Base-by-base conservation (phyloP, 2,113 vertebrate genomes). In the Plecotus auritus region DNA sequence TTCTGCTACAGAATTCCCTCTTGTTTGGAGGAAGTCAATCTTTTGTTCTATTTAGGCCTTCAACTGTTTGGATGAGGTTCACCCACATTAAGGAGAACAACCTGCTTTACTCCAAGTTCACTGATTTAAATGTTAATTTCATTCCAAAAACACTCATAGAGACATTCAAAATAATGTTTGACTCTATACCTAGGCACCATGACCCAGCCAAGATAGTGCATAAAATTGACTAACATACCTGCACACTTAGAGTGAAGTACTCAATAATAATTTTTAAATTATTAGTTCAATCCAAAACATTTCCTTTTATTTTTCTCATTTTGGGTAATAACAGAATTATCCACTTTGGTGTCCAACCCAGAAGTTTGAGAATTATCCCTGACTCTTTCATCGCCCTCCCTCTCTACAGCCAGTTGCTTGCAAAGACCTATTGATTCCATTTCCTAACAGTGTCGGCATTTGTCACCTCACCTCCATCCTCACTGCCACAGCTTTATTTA, bases 401-500 rank as follows among this genome's bases (percentile, higher is more conserved):
- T 81, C 80, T 73, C n/a, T 17, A 47, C 0, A 78, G 42, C 54
- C 82, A 47, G 45, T 3, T 88, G 82, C 61, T 93, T 85, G n/a
- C 54, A 56, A 86, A 86, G 86, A 87, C 42, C 95, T 89, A 87
- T 88, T 14, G 56, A 90, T 72, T 90, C 85, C 37, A 32, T 73
- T 88, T 93, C 81, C 40, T 77, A 85, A 85, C 40, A 20, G 7
- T 64, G 22, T 22, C 64, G 32, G 73, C 82, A 49, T 96, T 90
- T 88, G 82, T 95, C 78, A 74, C 67, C 49, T 95, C 61, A 91
- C 32, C 76, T 94, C 87, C 49, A 78, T 86, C 12, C 76, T 93
- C 30, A 9, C 73, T 20, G 88, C 82, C 82, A 88, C 47, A 66
- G 77, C 82, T 90, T 96, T 95, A 95, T 95, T 96, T 97, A 97